A percentile compares a stretch with the other conserved stretches of the same genome.
These are phyloP conservation scores for Pandemis heparana DNA, from an alignment of 2,888 invertebrate species.

Conservation along the genomic window DNA sequence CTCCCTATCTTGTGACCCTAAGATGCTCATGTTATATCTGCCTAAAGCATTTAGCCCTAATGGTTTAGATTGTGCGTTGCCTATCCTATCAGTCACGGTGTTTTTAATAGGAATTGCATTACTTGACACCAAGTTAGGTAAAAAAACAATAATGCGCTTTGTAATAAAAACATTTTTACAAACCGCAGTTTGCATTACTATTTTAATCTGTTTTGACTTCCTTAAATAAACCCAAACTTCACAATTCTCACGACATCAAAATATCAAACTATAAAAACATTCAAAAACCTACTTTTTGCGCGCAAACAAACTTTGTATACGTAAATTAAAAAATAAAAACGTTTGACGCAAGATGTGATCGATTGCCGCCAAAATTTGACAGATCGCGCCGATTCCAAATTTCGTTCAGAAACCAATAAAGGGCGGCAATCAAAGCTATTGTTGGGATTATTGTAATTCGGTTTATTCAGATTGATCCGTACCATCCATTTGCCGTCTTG, in stretches of 20 bases:
- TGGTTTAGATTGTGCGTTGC: too few relatives aligned
- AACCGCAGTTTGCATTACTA: background rate
- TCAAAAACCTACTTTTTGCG: constrained; percentile 36
- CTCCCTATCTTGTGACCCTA: too few relatives aligned
- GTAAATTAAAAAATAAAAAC: constrained; percentile 22
- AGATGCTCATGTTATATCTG: too few relatives aligned
- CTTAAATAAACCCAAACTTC: constrained; percentile 4
- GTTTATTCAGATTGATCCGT: constrained; percentile 75
- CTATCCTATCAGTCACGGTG: too few relatives aligned
- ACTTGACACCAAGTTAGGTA: too few relatives aligned
- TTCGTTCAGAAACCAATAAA: constrained; percentile 63
- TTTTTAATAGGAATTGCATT: too few relatives aligned
- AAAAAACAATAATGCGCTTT: too few relatives aligned
- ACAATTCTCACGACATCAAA: constrained; percentile 30
- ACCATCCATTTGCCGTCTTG: constrained; percentile 68
- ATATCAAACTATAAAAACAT: constrained; percentile 14
- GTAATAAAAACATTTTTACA: background rate
- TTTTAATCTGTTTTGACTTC: background rate
- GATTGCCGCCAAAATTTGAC: constrained; percentile 71
- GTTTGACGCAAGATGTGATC: constrained; percentile 53
- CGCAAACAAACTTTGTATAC: constrained; percentile 27
- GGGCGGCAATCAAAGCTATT: constrained; percentile 72
- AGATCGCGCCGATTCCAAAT: constrained; percentile 65
- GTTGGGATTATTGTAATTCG: constrained; percentile 62
- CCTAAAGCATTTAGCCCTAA: too few relatives aligned